phyloP scores from a whole-genome alignment of 2,888 invertebrate genomes.

The Amitus sp. region DNA sequence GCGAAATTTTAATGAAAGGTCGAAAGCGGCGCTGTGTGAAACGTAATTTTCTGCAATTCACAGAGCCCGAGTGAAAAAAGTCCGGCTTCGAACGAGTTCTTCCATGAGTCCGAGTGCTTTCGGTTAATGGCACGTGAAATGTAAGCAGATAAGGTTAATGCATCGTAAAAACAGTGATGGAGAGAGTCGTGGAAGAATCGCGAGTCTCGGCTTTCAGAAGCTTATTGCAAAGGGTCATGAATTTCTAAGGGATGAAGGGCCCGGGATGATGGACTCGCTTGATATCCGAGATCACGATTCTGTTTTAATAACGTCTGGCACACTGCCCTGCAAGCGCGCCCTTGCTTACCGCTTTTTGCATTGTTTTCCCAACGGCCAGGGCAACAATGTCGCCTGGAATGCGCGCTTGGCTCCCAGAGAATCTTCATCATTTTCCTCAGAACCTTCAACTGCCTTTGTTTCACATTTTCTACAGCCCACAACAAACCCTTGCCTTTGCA shows the following conservation, averaged over 20 bases:
- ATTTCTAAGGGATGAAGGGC: constrained; percentile 6
- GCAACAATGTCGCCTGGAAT: no score
- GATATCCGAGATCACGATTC: constrained; percentile 43
- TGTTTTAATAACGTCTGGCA: constrained; percentile 62
- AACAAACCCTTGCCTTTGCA: no score
- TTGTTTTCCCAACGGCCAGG: constrained; percentile 23
- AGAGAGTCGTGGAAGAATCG: no score
- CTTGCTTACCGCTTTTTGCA: constrained; percentile 37
- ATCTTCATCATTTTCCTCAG: no score
- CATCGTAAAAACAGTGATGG: background rate
- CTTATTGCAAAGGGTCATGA: constrained; percentile 3
- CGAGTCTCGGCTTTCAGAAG: no score
- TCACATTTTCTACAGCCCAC: no score
- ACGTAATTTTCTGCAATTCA: constrained; percentile 3
- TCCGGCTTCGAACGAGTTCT: background rate
- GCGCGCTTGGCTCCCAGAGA: no score
- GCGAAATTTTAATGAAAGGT: constrained; percentile 1
- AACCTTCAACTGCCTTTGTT: no score
- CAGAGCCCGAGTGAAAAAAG: background rate
- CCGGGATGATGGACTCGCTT: constrained; percentile 24
- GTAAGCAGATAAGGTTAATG: background rate
- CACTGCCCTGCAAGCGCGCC: constrained; percentile 60
- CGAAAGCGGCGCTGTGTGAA: background rate
- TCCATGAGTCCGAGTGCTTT: background rate
- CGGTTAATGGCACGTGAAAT: constrained; percentile 1